Conservation (phyloP, 2,888 invertebrate species). For the Andrena dorsata region DNA sequence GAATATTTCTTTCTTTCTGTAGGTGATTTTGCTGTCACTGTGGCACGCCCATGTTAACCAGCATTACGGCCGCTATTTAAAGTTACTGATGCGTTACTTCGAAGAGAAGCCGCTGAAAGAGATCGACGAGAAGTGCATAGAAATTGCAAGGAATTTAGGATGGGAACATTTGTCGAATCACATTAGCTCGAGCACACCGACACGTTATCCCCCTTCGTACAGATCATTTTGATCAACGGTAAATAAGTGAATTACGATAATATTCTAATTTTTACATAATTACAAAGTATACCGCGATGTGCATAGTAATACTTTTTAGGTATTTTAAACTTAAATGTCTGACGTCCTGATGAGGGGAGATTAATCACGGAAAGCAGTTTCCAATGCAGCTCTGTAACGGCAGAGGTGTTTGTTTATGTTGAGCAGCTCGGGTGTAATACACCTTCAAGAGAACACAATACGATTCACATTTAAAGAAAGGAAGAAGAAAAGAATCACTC, state of each 20-base stretch:
- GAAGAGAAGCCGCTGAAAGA: slow-evolving; percentile 94
- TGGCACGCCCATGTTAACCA: slow-evolving; percentile 93
- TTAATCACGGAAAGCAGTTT: slow-evolving; percentile 61
- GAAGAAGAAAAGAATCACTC: slow-evolving; percentile 33
- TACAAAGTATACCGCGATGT: neutral
- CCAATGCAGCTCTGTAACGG: slow-evolving; percentile 54
- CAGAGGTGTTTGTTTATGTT: slow-evolving; percentile 57
- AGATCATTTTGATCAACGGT: slow-evolving; percentile 88
- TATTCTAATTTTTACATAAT: neutral
- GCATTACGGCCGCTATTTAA: slow-evolving; percentile 93
- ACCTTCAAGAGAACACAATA: slow-evolving; percentile 64
- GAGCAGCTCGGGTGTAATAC: slow-evolving; percentile 61
- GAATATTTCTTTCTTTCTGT: slow-evolving; percentile 51
- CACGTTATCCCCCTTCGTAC: slow-evolving; percentile 90
- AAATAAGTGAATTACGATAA: neutral
- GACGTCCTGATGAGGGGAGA: slow-evolving; percentile 55
- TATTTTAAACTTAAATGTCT: slow-evolving; percentile 37
- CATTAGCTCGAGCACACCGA: slow-evolving; percentile 87
- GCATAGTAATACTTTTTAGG: slow-evolving; percentile 48
- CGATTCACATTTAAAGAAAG: slow-evolving; percentile 53
- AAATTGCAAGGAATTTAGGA: slow-evolving; percentile 88
- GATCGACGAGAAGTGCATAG: slow-evolving; percentile 89
- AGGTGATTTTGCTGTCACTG: slow-evolving; percentile 91
- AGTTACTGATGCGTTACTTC: slow-evolving; percentile 90
- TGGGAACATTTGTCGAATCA: slow-evolving; percentile 90